Conservation (phyloP, 2,888 invertebrate genomes). For the Spatulosminthurus flaviceps region DNA sequence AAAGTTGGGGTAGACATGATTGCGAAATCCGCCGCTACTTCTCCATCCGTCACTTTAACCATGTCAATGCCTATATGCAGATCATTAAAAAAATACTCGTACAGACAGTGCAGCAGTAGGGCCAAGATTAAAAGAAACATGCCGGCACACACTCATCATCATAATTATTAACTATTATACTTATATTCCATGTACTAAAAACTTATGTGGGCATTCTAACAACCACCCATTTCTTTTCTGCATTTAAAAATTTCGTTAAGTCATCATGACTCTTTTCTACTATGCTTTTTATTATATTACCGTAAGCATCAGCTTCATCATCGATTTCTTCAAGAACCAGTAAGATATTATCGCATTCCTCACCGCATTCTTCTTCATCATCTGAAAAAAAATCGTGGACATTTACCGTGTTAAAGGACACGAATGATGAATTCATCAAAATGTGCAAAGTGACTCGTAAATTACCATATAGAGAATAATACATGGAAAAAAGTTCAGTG, state of each 20-base stretch:
- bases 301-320: conserved; percentile 80
- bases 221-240: not conserved
- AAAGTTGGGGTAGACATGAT: conserved; percentile 84
- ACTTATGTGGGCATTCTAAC: no score
- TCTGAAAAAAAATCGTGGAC: conserved; percentile 33
- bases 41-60: conserved; percentile 86
- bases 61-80: conserved; percentile 79
- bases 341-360: conserved; percentile 88
- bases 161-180: not conserved
- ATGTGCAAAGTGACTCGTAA: not conserved
- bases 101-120: not conserved
- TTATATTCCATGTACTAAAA: no score
- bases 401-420: conserved; percentile 9
- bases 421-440: conserved; percentile 10
- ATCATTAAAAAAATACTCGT: not conserved
- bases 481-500: conserved; percentile 2
- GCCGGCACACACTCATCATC: not conserved
- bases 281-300: no score
- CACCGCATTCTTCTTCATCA: conserved; percentile 70
- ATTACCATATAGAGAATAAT: not conserved
- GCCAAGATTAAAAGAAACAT: not conserved
- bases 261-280: conserved; percentile 8
- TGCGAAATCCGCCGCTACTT: conserved; percentile 83
- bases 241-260: not conserved
- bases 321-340: conserved; percentile 91